Conservation (phyloP, 2,113 vertebrate species). For the Ammodytes dubius region DNA sequence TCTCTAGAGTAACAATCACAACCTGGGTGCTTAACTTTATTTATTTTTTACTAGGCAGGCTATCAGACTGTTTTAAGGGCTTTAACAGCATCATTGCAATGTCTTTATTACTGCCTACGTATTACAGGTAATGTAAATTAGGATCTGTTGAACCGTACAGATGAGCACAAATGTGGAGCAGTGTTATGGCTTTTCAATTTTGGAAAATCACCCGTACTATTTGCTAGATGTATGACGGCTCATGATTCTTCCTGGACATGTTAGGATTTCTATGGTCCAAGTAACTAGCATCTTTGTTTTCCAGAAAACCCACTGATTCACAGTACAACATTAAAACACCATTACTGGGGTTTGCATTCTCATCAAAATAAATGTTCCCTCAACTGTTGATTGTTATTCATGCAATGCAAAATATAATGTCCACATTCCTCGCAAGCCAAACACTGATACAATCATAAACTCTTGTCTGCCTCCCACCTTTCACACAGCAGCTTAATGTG, state of each 20-base stretch:
- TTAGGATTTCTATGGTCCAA: conserved; percentile 56
- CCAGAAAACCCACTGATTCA: conserved; percentile 58
- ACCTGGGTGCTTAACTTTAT: conserved; percentile 75
- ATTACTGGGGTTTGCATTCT: conserved; percentile 76
- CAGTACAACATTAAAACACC: conserved; percentile 80
- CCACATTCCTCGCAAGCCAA: conserved; percentile 62
- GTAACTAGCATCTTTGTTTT: conserved; percentile 62
- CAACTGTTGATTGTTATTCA: conserved; percentile 80
- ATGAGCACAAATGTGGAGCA: conserved; percentile 30
- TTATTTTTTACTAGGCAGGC: conserved; percentile 65
- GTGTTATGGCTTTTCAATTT: conserved; percentile 46
- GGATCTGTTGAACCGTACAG: conserved; percentile 42
- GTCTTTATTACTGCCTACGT: conserved; percentile 55
- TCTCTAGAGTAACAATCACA: conserved; percentile 78
- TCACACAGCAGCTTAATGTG: conserved; percentile 63
- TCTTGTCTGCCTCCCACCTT: conserved; percentile 68
- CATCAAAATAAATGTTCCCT: conserved; percentile 67
- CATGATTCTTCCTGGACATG: conserved; percentile 49
- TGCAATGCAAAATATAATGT: conserved; percentile 68
- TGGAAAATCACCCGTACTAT: conserved; percentile 39
- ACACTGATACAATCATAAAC: conserved; percentile 67
- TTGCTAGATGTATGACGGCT: conserved; percentile 45
- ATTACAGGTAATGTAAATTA: conserved; percentile 57
- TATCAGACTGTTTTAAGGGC: conserved; percentile 60
- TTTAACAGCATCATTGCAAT: conserved; percentile 60